Conservation (phyloP, 2,888 invertebrate genomes). For the Ennomos quercinarius region DNA sequence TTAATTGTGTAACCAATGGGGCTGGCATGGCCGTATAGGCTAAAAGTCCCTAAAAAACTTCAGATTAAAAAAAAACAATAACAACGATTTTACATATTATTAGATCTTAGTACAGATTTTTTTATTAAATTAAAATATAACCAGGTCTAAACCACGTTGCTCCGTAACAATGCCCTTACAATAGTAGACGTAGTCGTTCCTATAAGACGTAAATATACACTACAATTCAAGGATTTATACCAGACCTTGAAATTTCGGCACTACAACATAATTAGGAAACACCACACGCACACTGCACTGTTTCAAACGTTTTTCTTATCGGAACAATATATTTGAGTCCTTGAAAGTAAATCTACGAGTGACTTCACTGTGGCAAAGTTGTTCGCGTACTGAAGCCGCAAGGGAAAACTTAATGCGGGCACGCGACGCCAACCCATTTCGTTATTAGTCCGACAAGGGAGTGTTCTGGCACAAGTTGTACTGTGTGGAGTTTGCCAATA, state of each 20-base stretch:
- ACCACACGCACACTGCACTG: constrained; percentile 7
- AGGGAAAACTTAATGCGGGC: constrained; percentile 14
- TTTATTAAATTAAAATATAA: too few relatives aligned
- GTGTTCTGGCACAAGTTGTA: constrained; percentile 15
- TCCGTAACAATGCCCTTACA: too few relatives aligned
- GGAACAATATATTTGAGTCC: constrained; percentile 7
- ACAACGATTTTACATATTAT: too few relatives aligned
- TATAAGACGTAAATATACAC: too few relatives aligned
- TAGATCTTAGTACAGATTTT: too few relatives aligned
- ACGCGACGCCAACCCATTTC: constrained; percentile 25
- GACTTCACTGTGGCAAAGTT: constrained; percentile 21
- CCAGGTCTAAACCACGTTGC: too few relatives aligned
- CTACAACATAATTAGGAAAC: constrained; percentile 17
- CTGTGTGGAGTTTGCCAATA: background rate
- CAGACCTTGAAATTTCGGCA: constrained; percentile 20
- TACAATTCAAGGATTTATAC: background rate
- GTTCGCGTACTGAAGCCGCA: constrained; percentile 25
- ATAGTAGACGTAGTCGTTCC: too few relatives aligned
- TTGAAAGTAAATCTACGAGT: constrained; percentile 15
- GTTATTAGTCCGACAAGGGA: constrained; percentile 11
- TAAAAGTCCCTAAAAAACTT: too few relatives aligned
- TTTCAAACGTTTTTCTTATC: constrained; percentile 15
- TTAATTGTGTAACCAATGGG: too few relatives aligned
- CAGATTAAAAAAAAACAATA: too few relatives aligned
- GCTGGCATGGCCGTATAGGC: too few relatives aligned